A percentile compares a stretch with the other conserved stretches of the same genome.
Conservation (phyloP, 2,888 invertebrate genomes). For the Ptilodon capucinus region DNA sequence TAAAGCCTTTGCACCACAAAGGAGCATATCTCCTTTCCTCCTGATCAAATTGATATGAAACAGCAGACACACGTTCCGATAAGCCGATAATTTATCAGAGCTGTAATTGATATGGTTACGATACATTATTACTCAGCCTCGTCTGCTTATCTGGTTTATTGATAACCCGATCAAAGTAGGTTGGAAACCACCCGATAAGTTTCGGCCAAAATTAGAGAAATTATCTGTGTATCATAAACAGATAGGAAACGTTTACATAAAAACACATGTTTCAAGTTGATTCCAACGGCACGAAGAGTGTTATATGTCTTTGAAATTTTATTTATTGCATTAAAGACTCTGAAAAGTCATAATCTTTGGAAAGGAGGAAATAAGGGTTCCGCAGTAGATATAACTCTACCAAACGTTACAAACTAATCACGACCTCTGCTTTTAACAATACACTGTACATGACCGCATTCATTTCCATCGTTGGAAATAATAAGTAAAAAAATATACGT, state of each 20-base stretch:
- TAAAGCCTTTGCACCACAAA: background rate
- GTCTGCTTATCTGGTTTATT: constrained; percentile 25
- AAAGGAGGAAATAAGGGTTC: too few species aligned
- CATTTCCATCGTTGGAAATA: background rate
- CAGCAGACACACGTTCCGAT: constrained; percentile 13
- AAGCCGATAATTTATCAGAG: constrained; percentile 26
- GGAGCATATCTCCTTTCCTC: background rate
- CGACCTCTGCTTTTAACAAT: too few species aligned
- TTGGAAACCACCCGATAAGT: constrained; percentile 38
- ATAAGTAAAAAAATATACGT: background rate
- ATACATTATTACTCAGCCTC: constrained; percentile 35
- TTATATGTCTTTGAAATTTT: too few species aligned
- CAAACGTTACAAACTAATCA: too few species aligned
- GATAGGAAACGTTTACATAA: too few species aligned
- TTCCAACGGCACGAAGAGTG: too few species aligned
- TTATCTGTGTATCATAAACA: constrained; percentile 23
- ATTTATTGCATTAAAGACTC: too few species aligned
- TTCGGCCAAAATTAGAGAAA: constrained; percentile 33
- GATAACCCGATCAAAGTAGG: constrained; percentile 37
- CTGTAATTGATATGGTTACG: constrained; percentile 44
- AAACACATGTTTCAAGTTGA: too few species aligned
- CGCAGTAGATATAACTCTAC: too few species aligned
- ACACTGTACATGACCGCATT: too few species aligned
- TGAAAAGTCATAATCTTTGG: too few species aligned
- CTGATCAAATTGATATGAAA: constrained; percentile 18